phyloP scores from a whole-genome alignment of 2,888 invertebrate species.

The Nasonia oneida region DNA sequence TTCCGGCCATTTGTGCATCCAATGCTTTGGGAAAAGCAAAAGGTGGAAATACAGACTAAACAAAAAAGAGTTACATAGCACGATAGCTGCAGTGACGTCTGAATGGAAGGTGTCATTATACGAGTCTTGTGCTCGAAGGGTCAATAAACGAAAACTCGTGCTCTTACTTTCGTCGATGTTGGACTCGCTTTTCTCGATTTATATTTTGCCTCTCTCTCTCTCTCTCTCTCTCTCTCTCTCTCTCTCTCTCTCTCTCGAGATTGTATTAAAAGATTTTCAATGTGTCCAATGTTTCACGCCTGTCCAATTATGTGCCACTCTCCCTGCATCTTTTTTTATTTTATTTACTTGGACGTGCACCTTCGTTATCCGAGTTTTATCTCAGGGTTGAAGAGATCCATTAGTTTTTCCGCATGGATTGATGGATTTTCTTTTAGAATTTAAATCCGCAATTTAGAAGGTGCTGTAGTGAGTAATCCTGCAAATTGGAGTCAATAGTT shows the following conservation, averaged over 20 bases:
- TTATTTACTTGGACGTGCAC: neutral
- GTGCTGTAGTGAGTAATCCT: neutral
- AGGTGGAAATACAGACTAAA: neutral
- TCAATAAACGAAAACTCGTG: neutral
- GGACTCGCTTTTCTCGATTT: neutral
- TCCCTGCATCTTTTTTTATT: neutral
- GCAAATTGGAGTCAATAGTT: neutral
- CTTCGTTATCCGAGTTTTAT: neutral
- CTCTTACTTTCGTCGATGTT: neutral
- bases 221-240: neutral
- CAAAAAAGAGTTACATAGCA: too few species aligned
- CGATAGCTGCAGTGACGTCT: too few species aligned
- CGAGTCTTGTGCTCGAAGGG: neutral
- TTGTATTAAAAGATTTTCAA: too few species aligned
- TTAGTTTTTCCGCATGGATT: neutral
- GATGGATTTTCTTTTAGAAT: neutral
- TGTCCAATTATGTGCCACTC: too few species aligned
- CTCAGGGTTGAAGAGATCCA: neutral
- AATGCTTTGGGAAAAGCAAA: neutral
- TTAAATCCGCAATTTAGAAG: neutral
- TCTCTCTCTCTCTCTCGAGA: neutral
- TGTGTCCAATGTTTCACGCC: too few species aligned
- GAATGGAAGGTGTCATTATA: neutral
- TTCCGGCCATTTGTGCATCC: neutral
- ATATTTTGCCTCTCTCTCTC: neutral